Conservation (phyloP, 2,888 invertebrate species). For the Melanostoma mellinum region DNA sequence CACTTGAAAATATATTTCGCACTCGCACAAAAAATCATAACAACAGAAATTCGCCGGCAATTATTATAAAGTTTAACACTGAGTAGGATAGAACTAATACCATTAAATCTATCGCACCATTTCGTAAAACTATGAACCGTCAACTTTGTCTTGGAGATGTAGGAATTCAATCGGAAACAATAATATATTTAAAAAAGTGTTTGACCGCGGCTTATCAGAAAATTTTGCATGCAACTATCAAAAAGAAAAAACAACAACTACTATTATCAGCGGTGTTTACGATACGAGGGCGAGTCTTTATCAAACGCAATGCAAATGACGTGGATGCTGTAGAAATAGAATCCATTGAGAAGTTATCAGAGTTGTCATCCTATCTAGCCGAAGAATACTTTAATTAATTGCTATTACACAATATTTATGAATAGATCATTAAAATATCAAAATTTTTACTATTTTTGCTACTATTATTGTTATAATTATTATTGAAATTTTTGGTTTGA, state of each 20-base stretch:
- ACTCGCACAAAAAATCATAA: background rate
- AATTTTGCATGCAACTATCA: no score
- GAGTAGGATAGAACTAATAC: no score
- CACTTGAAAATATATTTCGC: slow-evolving; percentile 5
- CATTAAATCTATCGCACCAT: background rate
- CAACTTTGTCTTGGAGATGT: background rate
- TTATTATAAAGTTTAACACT: no score
- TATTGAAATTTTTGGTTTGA: no score
- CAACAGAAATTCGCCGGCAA: no score
- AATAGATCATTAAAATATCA: no score
- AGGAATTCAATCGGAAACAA: background rate
- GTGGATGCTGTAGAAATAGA: background rate
- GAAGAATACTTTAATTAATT: background rate
- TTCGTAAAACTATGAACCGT: background rate
- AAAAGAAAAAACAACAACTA: no score
- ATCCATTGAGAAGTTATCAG: background rate
- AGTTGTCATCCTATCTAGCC: background rate
- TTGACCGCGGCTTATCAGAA: no score
- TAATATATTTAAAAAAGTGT: background rate
- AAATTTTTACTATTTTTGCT: no score
- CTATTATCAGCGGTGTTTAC: no score
- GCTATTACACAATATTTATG: background rate
- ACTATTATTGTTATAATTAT: no score
- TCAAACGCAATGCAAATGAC: background rate
- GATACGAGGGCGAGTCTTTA: slow-evolving; percentile 9